Conservation (phyloP, 2,888 invertebrate species). For the Andricus curvator region DNA sequence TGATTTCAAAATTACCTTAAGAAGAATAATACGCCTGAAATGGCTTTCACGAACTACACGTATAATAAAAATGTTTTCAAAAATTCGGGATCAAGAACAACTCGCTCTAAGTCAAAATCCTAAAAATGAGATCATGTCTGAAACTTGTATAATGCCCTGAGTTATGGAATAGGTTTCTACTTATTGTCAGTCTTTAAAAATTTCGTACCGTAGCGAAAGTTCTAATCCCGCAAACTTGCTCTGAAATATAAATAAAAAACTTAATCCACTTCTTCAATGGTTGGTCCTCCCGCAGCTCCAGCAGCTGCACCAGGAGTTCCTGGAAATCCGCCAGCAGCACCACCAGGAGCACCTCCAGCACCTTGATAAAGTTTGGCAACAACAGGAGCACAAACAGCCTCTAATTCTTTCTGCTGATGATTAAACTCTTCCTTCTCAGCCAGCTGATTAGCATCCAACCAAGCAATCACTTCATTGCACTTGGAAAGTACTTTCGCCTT, state of each 20-base stretch:
- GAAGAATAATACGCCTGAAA: not conserved
- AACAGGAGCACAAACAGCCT: constrained; percentile 76
- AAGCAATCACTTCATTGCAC: constrained; percentile 80
- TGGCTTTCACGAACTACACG: not conserved
- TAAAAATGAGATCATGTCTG: not conserved
- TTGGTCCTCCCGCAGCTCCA: constrained; percentile 80
- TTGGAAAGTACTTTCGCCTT: constrained; percentile 80
- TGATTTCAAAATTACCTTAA: not conserved
- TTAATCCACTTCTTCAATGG: constrained; percentile 94
- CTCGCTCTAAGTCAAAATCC: not conserved
- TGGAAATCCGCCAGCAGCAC: constrained; percentile 74
- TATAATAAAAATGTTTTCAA: not conserved
- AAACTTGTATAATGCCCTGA: not conserved
- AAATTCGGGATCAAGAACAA: not conserved
- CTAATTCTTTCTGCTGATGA: constrained; percentile 83
- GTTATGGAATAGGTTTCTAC: not conserved
- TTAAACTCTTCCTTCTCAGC: constrained; percentile 84
- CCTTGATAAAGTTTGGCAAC: constrained; percentile 75
- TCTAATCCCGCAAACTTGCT: not conserved
- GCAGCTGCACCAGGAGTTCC: constrained; percentile 71
- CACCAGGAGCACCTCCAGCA: constrained; percentile 75
- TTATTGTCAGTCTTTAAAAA: not conserved
- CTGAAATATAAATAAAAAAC: not conserved
- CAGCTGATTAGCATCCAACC: constrained; percentile 81
- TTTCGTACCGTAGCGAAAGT: not conserved